Conservation (phyloP, 2,888 invertebrate species). For the Pammene aurita region DNA sequence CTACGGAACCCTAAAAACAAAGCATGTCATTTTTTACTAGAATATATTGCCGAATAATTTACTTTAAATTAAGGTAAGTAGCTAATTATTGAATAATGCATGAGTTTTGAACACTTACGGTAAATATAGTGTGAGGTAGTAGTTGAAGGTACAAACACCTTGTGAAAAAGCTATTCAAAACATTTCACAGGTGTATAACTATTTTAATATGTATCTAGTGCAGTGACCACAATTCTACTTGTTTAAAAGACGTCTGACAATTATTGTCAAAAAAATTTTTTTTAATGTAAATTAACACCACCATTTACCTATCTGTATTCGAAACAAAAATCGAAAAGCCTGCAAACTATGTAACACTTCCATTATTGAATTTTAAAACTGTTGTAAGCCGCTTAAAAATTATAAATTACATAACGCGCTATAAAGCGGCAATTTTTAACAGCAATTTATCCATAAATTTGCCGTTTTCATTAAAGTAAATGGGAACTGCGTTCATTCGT, state of each 20-base stretch:
- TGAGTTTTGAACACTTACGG: no score
- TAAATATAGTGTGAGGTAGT: no score
- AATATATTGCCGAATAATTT: no score
- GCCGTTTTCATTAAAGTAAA: conserved; percentile 34
- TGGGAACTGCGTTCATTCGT: conserved; percentile 35
- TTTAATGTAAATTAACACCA: no score
- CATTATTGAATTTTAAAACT: conserved; percentile 10
- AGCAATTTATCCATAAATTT: conserved; percentile 36
- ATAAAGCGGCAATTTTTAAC: conserved; percentile 33
- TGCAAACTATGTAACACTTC: not conserved
- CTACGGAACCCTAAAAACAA: no score
- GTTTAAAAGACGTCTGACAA: conserved; percentile 39
- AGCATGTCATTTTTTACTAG: no score
- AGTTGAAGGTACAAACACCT: no score
- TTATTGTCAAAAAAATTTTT: no score
- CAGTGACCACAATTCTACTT: conserved; percentile 45
- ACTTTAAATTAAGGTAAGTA: no score
- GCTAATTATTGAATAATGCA: no score
- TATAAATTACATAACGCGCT: conserved; percentile 22
- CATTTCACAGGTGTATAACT: not conserved
- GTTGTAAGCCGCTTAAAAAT: conserved; percentile 16
- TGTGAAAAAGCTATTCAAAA: no score
- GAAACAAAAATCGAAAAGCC: not conserved
- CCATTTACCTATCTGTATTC: no score
- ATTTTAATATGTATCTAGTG: not conserved